These are phyloP conservation scores for Nebria ingens DNA, from an alignment of 1,140 invertebrate genomes.

Conservation along the genomic window DNA sequence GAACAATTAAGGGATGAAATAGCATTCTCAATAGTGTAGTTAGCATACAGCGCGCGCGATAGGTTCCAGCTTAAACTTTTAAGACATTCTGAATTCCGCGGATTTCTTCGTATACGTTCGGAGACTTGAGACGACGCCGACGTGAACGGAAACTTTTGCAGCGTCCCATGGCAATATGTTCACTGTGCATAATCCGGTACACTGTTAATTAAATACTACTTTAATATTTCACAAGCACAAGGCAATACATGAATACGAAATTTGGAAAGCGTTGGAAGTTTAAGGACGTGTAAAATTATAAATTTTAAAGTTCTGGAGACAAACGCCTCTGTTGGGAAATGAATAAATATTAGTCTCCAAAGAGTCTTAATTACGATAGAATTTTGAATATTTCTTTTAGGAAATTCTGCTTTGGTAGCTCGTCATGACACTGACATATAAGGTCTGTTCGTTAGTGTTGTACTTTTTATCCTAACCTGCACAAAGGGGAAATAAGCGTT, in stretches of 20 bases:
- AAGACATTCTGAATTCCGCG: too few relatives aligned
- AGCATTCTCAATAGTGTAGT: too few relatives aligned
- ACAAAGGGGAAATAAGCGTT: too few relatives aligned
- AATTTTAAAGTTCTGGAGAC: constrained; percentile 9
- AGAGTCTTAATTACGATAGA: background rate
- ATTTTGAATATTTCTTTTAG: background rate
- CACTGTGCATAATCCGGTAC: background rate
- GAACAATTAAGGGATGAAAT: too few relatives aligned
- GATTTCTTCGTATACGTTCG: too few relatives aligned
- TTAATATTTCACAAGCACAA: constrained; percentile 4
- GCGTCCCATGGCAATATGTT: background rate
- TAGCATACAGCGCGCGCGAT: too few relatives aligned
- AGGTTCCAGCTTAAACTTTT: too few relatives aligned
- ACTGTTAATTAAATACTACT: constrained; percentile 6
- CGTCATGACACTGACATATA: too few relatives aligned
- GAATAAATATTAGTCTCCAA: constrained; percentile 3
- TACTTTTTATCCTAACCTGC: too few relatives aligned
- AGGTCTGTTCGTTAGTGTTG: too few relatives aligned
- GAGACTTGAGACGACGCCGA: too few relatives aligned
- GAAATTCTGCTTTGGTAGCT: background rate
- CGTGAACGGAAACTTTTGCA: too few relatives aligned
- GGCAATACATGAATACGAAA: constrained; percentile 9
- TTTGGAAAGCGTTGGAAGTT: background rate
- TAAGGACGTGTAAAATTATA: constrained; percentile 8
- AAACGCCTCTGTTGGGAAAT: background rate